Conservation (phyloP, 2,797 vertebrate species). For the Macropodus opercularis region DNA sequence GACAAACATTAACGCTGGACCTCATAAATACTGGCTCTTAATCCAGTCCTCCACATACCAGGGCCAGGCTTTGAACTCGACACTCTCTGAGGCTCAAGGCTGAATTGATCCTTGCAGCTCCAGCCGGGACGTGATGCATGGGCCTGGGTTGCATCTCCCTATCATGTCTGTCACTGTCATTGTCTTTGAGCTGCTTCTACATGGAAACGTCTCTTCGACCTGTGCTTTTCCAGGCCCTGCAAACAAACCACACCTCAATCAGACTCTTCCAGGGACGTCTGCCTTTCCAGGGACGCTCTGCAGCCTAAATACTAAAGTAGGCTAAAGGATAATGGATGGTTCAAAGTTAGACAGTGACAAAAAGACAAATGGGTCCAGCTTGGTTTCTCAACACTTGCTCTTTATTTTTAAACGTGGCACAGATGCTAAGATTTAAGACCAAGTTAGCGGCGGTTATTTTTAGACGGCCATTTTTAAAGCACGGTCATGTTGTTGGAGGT, state of each 20-base stretch:
- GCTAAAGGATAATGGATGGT: conserved; percentile 56
- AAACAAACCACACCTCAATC: conserved; percentile 12
- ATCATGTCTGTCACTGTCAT: conserved; percentile 24
- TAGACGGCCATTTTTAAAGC: conserved; percentile 83
- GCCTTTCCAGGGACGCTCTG: conserved; percentile 42
- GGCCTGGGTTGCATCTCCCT: conserved; percentile 41
- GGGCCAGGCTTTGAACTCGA: conserved; percentile 62
- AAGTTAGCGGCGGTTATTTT: conserved; percentile 88
- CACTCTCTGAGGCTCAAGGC: conserved; percentile 55
- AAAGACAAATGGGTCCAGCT: conserved; percentile 82
- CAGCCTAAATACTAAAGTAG: conserved; percentile 67
- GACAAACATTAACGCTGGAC: conserved; percentile 60
- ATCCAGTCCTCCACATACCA: conserved; percentile 68
- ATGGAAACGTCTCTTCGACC: conserved; percentile 3
- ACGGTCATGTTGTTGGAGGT: conserved; percentile 75
- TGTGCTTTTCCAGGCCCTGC: too few species aligned
- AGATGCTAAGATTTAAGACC: conserved; percentile 87
- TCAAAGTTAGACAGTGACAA: conserved; percentile 74
- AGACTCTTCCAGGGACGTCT: conserved; percentile 24
- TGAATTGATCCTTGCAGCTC: conserved; percentile 65
- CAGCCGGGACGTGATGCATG: conserved; percentile 51
- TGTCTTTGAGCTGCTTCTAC: conserved; percentile 15
- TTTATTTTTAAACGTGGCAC: conserved; percentile 87
- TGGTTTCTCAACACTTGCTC: conserved; percentile 79
- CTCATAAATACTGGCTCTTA: conserved; percentile 74